Base-by-base conservation (phyloP, 2,888 invertebrate species). In the Epinotia demarniana region DNA sequence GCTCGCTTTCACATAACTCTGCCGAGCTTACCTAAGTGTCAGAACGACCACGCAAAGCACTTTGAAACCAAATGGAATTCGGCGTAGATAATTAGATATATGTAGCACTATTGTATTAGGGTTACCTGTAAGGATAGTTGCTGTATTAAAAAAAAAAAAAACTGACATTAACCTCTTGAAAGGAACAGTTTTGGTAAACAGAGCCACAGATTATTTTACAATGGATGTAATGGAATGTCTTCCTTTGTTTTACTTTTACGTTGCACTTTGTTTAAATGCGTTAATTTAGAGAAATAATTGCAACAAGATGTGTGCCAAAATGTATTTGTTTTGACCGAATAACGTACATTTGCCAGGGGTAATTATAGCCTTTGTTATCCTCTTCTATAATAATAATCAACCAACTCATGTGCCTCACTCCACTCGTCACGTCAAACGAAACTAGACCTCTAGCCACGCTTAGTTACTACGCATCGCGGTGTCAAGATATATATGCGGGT, bases 151-250 rank as follows among this genome's bases (percentile, higher is more conserved):
- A n/a, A n/a, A n/a, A n/a, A n/a, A n/a, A n/a, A n/a, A n/a, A n/a
- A n/a, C 49, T 49, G 1, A 16, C 49, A 49, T 49, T 49, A 16
- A 49, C 16, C 13, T 16, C 16, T 49, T 71, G 70, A 43, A 19
- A 49, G 66, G 53, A 68, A 13, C 18, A 57, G 39, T 67, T 57
- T 27, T 5, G 39, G 68, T 68, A 68, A 68, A 68, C 68, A 68
- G 19, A 57, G 16, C 8, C 43, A 57, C 23, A 33, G 23, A 2
- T 27, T 27, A 2, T 23, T 23, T 23, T 3, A 6, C 6, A 19
- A 57, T 19, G 27, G 39, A 4, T 39, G 16, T 23, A 68, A 68
- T 43, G 19, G 16, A 33, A 13, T 53, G 53, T 53, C n/a, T 39
- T 57, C 43, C 58, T 67, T 57, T 57, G 39, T 23, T 43, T 58